Conservation (phyloP, 2,113 vertebrate genomes). For the Craseonycteris thonglongyai region DNA sequence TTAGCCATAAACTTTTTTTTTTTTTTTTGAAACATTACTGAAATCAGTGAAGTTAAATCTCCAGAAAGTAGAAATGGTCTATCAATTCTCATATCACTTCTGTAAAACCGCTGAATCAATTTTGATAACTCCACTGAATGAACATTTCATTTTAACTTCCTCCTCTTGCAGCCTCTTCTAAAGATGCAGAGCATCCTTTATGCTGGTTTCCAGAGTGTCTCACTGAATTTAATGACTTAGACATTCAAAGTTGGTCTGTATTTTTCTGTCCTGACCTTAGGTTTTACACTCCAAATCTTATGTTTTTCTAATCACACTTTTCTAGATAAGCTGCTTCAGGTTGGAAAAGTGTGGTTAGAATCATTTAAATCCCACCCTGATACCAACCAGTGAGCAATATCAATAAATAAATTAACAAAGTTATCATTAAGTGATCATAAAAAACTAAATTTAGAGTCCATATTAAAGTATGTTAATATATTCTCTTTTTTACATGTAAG, state of each 20-base stretch:
- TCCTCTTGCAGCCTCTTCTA: not conserved
- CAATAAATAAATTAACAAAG: not conserved
- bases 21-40: slow-evolving; percentile 7
- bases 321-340: too few species aligned
- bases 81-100: slow-evolving; percentile 57
- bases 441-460: not conserved
- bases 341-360: not conserved
- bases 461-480: not conserved
- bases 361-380: not conserved
- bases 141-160: not conserved
- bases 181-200: not conserved
- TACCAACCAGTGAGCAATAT: not conserved
- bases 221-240: not conserved
- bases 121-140: slow-evolving; percentile 40
- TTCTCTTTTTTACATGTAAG: not conserved
- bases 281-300: not conserved
- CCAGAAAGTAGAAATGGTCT: slow-evolving; percentile 37
- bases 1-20: not conserved
- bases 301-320: too few species aligned
- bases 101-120: slow-evolving; percentile 32
- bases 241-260: not conserved
- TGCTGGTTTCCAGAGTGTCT: not conserved
- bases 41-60: slow-evolving; percentile 47
- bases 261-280: not conserved
- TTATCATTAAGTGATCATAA: not conserved